A percentile compares a stretch with the other conserved stretches of the same genome.
These are phyloP conservation scores for Eupithecia abbreviata DNA, from an alignment of 2,888 invertebrate genomes.

Conservation along the genomic window DNA sequence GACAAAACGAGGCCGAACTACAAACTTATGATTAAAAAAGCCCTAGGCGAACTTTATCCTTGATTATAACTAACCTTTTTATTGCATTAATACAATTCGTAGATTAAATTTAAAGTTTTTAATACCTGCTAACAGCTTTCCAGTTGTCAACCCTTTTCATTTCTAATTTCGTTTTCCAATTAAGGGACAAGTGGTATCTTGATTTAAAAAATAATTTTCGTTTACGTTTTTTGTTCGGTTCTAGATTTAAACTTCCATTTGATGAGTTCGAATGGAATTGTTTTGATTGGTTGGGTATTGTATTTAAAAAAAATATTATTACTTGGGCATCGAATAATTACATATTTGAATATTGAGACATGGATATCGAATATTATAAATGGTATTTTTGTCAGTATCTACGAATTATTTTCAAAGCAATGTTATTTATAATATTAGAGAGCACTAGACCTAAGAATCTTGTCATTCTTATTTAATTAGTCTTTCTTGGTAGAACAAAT, in stretches of 20 bases:
- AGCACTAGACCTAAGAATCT: too few relatives aligned
- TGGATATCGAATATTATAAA: not conserved
- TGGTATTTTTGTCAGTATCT: not conserved
- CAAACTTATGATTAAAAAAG: not conserved
- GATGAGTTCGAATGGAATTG: not conserved
- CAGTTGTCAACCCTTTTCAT: slow-evolving; percentile 45
- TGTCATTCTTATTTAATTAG: too few relatives aligned
- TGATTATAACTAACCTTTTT: not conserved
- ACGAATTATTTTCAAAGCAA: not conserved
- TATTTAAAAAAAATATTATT: not conserved
- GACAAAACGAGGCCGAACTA: not conserved
- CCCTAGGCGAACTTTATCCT: not conserved
- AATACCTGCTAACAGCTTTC: slow-evolving; percentile 40
- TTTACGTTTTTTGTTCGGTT: slow-evolving; percentile 18
- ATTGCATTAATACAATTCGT: slow-evolving; percentile 17
- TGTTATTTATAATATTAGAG: not conserved
- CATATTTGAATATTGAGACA: not conserved
- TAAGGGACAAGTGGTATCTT: slow-evolving; percentile 36
- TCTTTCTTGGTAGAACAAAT: too few relatives aligned
- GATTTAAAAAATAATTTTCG: slow-evolving; percentile 36
- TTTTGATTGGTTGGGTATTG: slow-evolving; percentile 3
- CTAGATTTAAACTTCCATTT: not conserved
- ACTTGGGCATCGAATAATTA: not conserved
- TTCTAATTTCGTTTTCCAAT: slow-evolving; percentile 40
- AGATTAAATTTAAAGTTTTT: slow-evolving; percentile 41